Evolutionary conservation across 2,888 invertebrate genomes (phyloP).

Genomic region (Bellardia bayeri): DNA sequence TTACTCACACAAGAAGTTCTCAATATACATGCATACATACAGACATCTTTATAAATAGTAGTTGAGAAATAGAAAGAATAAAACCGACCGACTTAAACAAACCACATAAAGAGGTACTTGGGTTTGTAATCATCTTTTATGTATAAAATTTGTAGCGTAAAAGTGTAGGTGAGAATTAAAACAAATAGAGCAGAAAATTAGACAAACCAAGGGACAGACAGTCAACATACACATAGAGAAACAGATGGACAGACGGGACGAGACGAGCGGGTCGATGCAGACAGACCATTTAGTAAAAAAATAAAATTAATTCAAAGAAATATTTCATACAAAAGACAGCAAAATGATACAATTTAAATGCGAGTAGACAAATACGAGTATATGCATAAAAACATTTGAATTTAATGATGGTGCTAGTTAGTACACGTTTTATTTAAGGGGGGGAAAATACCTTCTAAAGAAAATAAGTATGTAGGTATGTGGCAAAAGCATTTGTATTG

Average conservation of each 20-base stretch:
- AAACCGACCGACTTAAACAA: constrained; percentile 42
- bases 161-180: constrained; percentile 71
- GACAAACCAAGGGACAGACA: background rate
- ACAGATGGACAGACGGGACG: background rate
- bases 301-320: constrained; percentile 54
- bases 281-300: constrained; percentile 55
- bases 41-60: background rate
- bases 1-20: background rate
- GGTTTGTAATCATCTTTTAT: constrained; percentile 43
- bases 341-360: constrained; percentile 41
- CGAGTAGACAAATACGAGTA: constrained; percentile 15
- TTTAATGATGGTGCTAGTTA: background rate
- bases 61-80: constrained; percentile 24
- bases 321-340: constrained; percentile 37
- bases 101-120: constrained; percentile 50
- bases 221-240: background rate
- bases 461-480: background rate
- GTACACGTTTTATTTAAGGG: background rate
- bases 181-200: constrained; percentile 68
- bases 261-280: background rate
- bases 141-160: constrained; percentile 11
- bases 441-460: background rate
- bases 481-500: background rate
- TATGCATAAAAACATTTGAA: constrained; percentile 28
- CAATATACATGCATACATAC: background rate